Base-by-base conservation (phyloP, 2,113 vertebrate species). In the Oryzias curvinotus region DNA sequence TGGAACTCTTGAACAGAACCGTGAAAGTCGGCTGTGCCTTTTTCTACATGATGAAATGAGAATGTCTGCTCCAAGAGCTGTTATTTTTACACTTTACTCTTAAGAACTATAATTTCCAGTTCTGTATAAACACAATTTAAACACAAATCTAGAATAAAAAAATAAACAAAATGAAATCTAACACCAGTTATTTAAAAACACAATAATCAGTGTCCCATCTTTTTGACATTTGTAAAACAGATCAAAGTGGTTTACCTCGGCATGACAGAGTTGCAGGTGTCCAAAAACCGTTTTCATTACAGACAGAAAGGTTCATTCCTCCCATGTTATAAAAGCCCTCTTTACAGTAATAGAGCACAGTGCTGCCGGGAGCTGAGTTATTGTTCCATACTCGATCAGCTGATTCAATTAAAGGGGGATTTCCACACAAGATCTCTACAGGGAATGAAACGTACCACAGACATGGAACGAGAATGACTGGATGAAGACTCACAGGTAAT, bases 361-460 rank as follows among this genome's bases (percentile, higher is more conserved):
- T 58, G 66, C 85, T 86, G 44, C 87, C 84, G 15, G 80, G 77
- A 0, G 52, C 49, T 14, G 70, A 71, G 23, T 46, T 57, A 41
- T 48, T 55, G 48, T 83, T 58, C 88, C 83, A 86, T 46, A 65
- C 50, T 53, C 62, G 73, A 59, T 75, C 73, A 25, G 86, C 80
- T 67, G 47, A 68, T 61, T 85, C 68, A 43, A 84, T 47, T 3
- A 57, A 5, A 49, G 87, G 82, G 16, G 84, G 87, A 53, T 6
- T 65, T 23, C 84, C 90, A 82, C 90, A 91, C 64, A 69, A 46
- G 41, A 55, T 80, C 73, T 82, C 88, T 91, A 76, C 28, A 68
- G 53, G 17, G 43, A 78, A 69, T 4, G 62, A 71, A 52, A 78
- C 5, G 25, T 14, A 71, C 36, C 68, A 80, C 14, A 68, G 42